Conservation (phyloP, 64 coral and sea anemone species). For the Cladopsammia gracilis region DNA sequence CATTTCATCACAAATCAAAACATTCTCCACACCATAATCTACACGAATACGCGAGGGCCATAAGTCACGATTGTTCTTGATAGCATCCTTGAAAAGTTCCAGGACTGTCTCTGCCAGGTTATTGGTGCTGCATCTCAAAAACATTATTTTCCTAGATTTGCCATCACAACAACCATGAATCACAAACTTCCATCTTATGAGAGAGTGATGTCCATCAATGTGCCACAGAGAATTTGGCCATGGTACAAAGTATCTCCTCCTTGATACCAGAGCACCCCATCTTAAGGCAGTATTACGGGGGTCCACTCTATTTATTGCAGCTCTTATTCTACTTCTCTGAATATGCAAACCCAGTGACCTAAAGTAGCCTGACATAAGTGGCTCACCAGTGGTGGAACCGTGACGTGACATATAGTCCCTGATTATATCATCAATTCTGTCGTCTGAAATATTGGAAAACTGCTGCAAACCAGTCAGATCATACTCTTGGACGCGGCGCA, state of each 20-base stretch:
- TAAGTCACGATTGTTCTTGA: not conserved
- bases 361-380: constrained; percentile 17
- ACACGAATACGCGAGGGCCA: constrained; percentile 64
- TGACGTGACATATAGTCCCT: constrained; percentile 49
- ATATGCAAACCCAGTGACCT: constrained; percentile 17
- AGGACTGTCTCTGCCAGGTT: constrained; percentile 32
- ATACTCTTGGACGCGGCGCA: constrained; percentile 53
- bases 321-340: constrained; percentile 43
- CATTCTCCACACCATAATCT: constrained; percentile 75
- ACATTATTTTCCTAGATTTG: constrained; percentile 68
- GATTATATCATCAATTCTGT: constrained; percentile 55
- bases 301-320: constrained; percentile 27
- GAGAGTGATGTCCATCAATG: constrained; percentile 58
- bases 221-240: constrained; percentile 60
- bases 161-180: constrained; percentile 67
- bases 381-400: constrained; percentile 47
- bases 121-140: constrained; percentile 53
- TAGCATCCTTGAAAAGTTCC: constrained; percentile 32
- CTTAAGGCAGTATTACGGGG: constrained; percentile 32
- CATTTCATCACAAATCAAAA: constrained; percentile 58
- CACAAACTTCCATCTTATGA: constrained; percentile 34
- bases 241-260: constrained; percentile 45
- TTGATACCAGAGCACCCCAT: constrained; percentile 15
- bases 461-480: constrained; percentile 50
- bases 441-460: constrained; percentile 59